Conservation (phyloP, 2,797 vertebrate genomes). For the Dromococcyx pavoninus region DNA sequence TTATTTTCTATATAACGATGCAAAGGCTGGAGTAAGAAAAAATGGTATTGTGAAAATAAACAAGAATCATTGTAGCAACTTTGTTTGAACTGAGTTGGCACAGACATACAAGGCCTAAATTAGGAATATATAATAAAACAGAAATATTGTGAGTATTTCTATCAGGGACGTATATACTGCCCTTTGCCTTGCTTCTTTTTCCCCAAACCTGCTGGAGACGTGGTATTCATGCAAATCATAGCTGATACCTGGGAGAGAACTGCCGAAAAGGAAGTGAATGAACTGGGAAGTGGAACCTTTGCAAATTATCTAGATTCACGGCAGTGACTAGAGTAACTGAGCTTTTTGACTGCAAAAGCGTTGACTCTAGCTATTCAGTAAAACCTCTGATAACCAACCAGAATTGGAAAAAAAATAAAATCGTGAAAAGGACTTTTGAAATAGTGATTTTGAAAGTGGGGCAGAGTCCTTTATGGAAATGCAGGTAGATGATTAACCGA, state of each 20-base stretch:
- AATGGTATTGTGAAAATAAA: background rate
- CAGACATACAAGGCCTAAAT: background rate
- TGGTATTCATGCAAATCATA: background rate
- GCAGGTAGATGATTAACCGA: constrained; percentile 36
- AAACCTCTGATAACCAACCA: constrained; percentile 17
- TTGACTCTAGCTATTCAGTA: constrained; percentile 29
- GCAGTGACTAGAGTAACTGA: constrained; percentile 14
- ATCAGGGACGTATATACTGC: background rate
- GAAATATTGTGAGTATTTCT: background rate
- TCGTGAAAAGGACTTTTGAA: constrained; percentile 29
- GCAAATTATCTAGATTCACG: constrained; percentile 32
- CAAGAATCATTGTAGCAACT: background rate
- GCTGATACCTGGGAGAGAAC: background rate
- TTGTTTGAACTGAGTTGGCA: background rate
- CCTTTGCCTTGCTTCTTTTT: background rate
- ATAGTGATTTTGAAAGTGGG: constrained; percentile 25
- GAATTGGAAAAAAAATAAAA: background rate
- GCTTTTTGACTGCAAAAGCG: constrained; percentile 30
- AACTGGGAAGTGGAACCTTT: constrained; percentile 20
- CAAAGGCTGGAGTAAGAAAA: background rate
- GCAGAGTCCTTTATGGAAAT: constrained; percentile 20
- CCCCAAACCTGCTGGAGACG: background rate
- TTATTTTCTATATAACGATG: background rate
- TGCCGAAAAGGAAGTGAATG: constrained; percentile 3
- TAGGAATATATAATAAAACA: background rate